Evolutionary conservation across 2,797 vertebrate genomes (phyloP).

Genomic region (Peromyscus nudipes): DNA sequence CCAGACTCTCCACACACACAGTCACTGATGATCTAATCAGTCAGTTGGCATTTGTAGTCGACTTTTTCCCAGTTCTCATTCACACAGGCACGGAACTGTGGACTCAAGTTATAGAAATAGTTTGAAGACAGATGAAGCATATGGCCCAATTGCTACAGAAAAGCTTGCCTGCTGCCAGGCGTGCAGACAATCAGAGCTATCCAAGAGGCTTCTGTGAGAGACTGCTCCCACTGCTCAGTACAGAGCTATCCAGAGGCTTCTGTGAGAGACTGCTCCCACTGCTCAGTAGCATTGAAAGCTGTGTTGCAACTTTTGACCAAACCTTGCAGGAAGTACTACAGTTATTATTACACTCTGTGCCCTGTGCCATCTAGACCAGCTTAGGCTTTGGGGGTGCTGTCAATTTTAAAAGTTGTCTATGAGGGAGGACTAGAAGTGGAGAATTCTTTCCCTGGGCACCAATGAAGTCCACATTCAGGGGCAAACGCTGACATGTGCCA

Average conservation of each 20-base stretch:
- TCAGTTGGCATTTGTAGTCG: not conserved
- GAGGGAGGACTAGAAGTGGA: conserved; percentile 24
- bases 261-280: not conserved
- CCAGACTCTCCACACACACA: not conserved
- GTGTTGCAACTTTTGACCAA: not conserved
- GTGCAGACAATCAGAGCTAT: not conserved
- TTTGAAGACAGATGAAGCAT: not conserved
- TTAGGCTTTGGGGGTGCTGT: not conserved
- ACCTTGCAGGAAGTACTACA: not conserved
- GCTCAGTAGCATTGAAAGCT: not conserved
- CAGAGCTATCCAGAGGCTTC: not conserved
- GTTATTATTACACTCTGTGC: not conserved
- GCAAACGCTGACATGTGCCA: not conserved
- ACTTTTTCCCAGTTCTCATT: not conserved
- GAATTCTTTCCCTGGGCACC: not conserved
- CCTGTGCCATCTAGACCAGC: not conserved
- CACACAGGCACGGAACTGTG: no score
- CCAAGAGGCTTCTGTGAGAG: not conserved
- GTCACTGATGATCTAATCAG: not conserved
- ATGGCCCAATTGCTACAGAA: not conserved
- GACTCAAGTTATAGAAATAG: not conserved
- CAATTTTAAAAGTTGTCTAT: not conserved
- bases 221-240: not conserved
- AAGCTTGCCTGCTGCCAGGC: not conserved
- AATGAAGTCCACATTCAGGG: not conserved